Percentiles rank a stretch among this genome's conserved stretches.
Evolutionary conservation across 1,140 invertebrate species (phyloP).

Genomic region (Cyphomyrmex costatus): DNA sequence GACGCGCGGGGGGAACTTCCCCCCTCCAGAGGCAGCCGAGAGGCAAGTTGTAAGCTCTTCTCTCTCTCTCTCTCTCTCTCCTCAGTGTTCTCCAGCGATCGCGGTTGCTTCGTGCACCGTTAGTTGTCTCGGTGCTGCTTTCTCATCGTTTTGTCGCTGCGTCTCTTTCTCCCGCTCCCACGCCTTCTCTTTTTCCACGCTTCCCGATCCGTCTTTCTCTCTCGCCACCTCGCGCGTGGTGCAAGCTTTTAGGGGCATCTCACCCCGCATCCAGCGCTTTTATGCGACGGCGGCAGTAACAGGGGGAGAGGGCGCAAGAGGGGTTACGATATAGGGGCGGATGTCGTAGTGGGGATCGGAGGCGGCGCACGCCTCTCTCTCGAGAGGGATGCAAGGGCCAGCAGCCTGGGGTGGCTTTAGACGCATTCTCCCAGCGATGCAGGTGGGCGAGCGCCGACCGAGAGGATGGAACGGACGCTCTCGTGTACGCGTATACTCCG

Average conservation of each 20-base stretch:
- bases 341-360: constrained; percentile 69
- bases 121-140: constrained; percentile 73
- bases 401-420: constrained; percentile 73
- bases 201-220: constrained; percentile 58
- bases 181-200: constrained; percentile 52
- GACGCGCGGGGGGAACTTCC: constrained; percentile 57
- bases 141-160: constrained; percentile 62
- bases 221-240: constrained; percentile 58
- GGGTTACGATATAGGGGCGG: constrained; percentile 73
- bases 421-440: constrained; percentile 75
- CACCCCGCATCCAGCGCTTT: constrained; percentile 71
- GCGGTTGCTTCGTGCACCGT: constrained; percentile 66
- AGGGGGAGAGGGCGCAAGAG: constrained; percentile 39
- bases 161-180: constrained; percentile 40
- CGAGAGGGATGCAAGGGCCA: constrained; percentile 71
- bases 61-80: constrained; percentile 30
- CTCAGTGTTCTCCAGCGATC: constrained; percentile 56
- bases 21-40: constrained; percentile 48
- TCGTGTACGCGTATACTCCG: constrained; percentile 70
- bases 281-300: constrained; percentile 70
- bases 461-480: constrained; percentile 61
- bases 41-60: constrained; percentile 54
- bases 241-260: constrained; percentile 74
- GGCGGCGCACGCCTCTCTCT: constrained; percentile 77
- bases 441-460: constrained; percentile 68